Evolutionary conservation across 30 jellyfish, hydroid and myxozoan genomes (phyloP).

Genomic region (Chironex yamaguchii): DNA sequence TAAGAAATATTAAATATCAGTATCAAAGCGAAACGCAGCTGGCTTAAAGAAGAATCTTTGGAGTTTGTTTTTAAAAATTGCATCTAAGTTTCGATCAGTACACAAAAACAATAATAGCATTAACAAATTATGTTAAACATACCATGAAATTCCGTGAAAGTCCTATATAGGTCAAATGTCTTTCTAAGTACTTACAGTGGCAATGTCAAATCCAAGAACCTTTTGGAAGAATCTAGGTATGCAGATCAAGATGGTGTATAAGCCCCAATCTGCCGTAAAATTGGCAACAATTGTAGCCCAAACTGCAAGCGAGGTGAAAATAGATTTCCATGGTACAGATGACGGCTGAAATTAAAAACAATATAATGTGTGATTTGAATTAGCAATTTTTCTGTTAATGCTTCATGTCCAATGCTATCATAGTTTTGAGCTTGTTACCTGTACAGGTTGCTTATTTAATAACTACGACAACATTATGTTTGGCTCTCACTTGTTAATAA

Average conservation of each 20-base stretch:
- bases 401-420: not conserved
- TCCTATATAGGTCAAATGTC: no score
- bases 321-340: constrained; percentile 92
- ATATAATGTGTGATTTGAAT: not conserved
- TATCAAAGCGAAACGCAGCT: no score
- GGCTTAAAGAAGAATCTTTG: no score
- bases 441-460: no score
- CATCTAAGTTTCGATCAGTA: no score
- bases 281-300: constrained; percentile 99
- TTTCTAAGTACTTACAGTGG: constrained; percentile 92
- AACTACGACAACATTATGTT: no score
- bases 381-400: not conserved
- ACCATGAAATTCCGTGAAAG: no score
- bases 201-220: constrained; percentile 98
- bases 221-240: constrained; percentile 97
- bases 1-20: no score
- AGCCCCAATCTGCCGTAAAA: constrained; percentile 99
- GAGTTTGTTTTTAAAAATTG: no score
- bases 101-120: no score
- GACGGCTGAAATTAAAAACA: constrained; percentile 47
- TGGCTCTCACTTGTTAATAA: no score
- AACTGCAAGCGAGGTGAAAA: constrained; percentile 92
- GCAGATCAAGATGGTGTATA: constrained; percentile 98
- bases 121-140: no score
- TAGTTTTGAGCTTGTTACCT: not conserved